phyloP scores from a whole-genome alignment of 2,888 invertebrate species.

The Pachydiplax longipennis region DNA sequence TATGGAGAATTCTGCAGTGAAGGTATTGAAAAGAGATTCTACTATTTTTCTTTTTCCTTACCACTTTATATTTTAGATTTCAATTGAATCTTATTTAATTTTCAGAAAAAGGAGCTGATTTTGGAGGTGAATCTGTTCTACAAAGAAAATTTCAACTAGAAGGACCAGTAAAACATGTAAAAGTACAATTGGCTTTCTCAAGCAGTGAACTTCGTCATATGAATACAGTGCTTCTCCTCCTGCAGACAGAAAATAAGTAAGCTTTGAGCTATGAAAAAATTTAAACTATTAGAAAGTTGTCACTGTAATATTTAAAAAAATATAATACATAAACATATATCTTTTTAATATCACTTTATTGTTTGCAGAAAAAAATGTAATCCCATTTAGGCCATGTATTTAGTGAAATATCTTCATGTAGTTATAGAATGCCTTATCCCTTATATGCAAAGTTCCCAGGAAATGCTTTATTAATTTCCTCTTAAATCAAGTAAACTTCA shows the following conservation, averaged over 20 bases:
- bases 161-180: conserved; percentile 76
- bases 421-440: no score
- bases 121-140: conserved; percentile 84
- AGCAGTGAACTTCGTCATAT: conserved; percentile 80
- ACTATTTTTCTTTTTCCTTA: not conserved
- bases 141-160: conserved; percentile 78
- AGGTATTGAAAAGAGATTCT: conserved; percentile 56
- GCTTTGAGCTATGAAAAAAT: no score
- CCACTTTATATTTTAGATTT: not conserved
- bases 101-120: conserved; percentile 84
- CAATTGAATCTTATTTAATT: conserved; percentile 28
- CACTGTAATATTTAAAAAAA: no score
- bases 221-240: conserved; percentile 77
- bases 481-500: no score
- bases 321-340: no score
- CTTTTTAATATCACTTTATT: no score
- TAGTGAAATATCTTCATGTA: no score
- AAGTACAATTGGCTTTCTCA: conserved; percentile 86
- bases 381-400: no score
- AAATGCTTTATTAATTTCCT: no score
- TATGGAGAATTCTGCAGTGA: conserved; percentile 87
- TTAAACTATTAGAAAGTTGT: no score
- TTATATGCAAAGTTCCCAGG: no score
- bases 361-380: no score
- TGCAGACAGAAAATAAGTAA: conserved; percentile 85